phyloP scores from a whole-genome alignment of 2,888 invertebrate species.

The Lepidonotus clava region DNA sequence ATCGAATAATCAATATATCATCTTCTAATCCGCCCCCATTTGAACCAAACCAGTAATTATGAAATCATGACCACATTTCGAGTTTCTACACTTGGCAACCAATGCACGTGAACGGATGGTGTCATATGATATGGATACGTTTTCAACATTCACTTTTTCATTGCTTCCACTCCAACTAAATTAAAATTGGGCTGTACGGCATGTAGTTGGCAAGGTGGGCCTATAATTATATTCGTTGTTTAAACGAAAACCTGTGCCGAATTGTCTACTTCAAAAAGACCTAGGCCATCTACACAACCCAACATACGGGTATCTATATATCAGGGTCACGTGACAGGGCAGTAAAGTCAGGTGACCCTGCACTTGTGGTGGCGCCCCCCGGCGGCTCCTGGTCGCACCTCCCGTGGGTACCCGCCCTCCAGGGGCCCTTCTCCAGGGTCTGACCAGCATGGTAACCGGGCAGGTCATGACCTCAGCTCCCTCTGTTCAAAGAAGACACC shows the following conservation, averaged over 20 bases:
- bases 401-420: not conserved
- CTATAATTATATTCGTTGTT: no score
- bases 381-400: not conserved
- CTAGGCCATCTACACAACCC: no score
- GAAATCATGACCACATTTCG: not conserved
- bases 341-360: not conserved
- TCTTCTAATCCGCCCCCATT: not conserved
- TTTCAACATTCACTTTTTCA: no score
- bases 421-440: slow-evolving; percentile 2
- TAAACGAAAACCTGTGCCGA: no score
- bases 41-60: not conserved
- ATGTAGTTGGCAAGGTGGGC: no score
- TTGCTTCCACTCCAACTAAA: no score
- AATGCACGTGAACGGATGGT: no score
- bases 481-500: not conserved
- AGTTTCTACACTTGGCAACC: not conserved
- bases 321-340: not conserved
- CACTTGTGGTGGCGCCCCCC: not conserved
- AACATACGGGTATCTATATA: not conserved
- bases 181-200: no score
- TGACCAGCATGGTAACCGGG: not conserved
- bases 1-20: not conserved
- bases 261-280: no score
- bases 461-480: not conserved
- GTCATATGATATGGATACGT: no score